Base-by-base conservation (phyloP, 2,113 vertebrate species). In the Poeciliopsis prolifica region DNA sequence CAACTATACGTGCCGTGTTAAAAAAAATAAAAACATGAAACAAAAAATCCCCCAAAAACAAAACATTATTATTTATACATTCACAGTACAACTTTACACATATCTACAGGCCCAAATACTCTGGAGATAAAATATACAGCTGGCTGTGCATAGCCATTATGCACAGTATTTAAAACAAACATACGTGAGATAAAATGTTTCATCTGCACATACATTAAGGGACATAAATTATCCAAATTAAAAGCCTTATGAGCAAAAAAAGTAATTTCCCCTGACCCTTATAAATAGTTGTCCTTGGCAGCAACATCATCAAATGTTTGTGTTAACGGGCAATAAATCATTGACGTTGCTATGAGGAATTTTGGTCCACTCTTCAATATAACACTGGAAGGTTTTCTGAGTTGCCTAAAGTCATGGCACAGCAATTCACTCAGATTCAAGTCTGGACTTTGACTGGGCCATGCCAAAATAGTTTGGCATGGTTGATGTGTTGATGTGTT, bases 1-100 rank as follows among this genome's bases (percentile, higher is more conserved):
- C 94, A 95, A 96, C 96, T 98, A 97, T 98, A 98, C 97, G 98
- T 99, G 98, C 98, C 88, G 96, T 98, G 97, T 98, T 98, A 98
- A 98, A 98, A 96, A 91, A 83, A 93, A 87, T 88, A 91, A 92
- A 66, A 70, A 48, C 26, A 68, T 62, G 28, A 28, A 28, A 28
- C 28, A 28, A 28, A 28, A 28, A 28, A 28, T 1, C 28, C 28
- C 28, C 28, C 30, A 31, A 31, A 31, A 31, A 31, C 30, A 31
- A 89, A 88, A 88, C 95, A 17, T 48, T 98, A 17, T 48, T 99
- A 98, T 99, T 97, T 99, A 99, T 97, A 99, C 96, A 95, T 98
- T 97, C 97, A 98, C 98, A 99, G 96, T 97, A 98, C 97, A 97
- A 95, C 95, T 97, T 96, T 97, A 97, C 95, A 97, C 95, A 93